Evolutionary conservation across 2,113 vertebrate species (phyloP).

Genomic region (Stigmatopora nigra): DNA sequence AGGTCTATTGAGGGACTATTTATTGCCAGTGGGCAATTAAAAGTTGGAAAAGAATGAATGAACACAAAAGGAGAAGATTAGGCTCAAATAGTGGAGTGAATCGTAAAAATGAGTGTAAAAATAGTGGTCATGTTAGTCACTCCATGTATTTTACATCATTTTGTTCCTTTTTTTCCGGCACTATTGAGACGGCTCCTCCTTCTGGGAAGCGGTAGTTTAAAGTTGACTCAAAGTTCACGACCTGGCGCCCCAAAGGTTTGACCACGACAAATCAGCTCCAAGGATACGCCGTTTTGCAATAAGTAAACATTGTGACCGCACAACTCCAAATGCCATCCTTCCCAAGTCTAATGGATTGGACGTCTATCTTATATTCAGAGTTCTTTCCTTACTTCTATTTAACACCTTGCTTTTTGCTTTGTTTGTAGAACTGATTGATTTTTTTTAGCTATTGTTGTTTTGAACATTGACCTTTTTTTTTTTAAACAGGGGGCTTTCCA

Average conservation of each 20-base stretch:
- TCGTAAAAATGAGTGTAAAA: not conserved
- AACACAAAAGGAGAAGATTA: slow-evolving; percentile 10
- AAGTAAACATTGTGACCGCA: slow-evolving; percentile 40
- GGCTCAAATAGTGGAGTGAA: too few relatives aligned
- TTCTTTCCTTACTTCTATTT: too few relatives aligned
- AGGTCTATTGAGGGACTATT: slow-evolving; percentile 53
- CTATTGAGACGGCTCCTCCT: slow-evolving; percentile 23
- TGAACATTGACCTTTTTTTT: too few relatives aligned
- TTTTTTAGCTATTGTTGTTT: too few relatives aligned
- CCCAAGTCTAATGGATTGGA: too few relatives aligned
- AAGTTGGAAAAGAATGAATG: slow-evolving; percentile 28
- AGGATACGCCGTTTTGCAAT: slow-evolving; percentile 49
- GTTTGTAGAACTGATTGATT: too few relatives aligned
- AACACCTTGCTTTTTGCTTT: too few relatives aligned
- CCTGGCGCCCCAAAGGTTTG: slow-evolving; percentile 48
- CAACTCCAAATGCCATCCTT: slow-evolving; percentile 2
- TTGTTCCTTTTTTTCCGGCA: slow-evolving; percentile 17
- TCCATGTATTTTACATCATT: not conserved
- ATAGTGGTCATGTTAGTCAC: not conserved
- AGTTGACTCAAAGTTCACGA: slow-evolving; percentile 52
- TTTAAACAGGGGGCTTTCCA: too few relatives aligned
- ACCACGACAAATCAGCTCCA: slow-evolving; percentile 47
- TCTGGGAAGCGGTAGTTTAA: slow-evolving; percentile 46
- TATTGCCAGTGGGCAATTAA: slow-evolving; percentile 48
- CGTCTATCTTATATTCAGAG: too few relatives aligned